phyloP scores from a whole-genome alignment of 2,888 invertebrate species.

The Nezara viridula region DNA sequence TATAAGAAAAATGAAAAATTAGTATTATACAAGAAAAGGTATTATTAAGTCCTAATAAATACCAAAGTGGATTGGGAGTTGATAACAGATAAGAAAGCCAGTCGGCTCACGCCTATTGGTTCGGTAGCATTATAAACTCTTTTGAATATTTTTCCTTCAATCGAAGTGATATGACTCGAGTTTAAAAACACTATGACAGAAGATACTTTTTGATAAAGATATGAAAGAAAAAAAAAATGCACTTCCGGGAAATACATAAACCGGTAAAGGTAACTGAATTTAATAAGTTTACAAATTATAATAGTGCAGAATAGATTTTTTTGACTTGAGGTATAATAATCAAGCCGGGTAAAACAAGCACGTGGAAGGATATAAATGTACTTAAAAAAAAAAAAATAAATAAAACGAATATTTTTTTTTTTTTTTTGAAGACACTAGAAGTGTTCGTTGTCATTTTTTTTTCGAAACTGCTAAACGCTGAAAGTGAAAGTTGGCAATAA shows the following conservation, averaged over 20 bases:
- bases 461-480: background rate
- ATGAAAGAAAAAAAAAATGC: background rate
- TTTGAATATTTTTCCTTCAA: background rate
- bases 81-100: background rate
- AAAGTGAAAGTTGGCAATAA: background rate
- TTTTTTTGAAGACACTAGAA: background rate
- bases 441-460: background rate
- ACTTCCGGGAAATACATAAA: no score
- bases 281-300: no score
- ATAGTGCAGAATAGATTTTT: no score
- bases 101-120: background rate
- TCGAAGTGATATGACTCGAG: background rate
- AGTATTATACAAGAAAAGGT: background rate
- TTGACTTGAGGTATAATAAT: background rate
- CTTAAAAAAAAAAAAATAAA: background rate
- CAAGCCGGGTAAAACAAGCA: background rate
- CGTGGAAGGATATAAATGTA: background rate
- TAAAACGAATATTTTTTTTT: background rate
- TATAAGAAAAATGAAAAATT: background rate
- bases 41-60: background rate
- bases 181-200: background rate
- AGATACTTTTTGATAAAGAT: background rate
- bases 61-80: background rate
- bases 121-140: background rate
- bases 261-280: no score